Percentiles rank a stretch among this genome's conserved stretches.
Evolutionary conservation across 2,113 vertebrate genomes (phyloP).

Genomic region (Dascyllus trimaculatus): DNA sequence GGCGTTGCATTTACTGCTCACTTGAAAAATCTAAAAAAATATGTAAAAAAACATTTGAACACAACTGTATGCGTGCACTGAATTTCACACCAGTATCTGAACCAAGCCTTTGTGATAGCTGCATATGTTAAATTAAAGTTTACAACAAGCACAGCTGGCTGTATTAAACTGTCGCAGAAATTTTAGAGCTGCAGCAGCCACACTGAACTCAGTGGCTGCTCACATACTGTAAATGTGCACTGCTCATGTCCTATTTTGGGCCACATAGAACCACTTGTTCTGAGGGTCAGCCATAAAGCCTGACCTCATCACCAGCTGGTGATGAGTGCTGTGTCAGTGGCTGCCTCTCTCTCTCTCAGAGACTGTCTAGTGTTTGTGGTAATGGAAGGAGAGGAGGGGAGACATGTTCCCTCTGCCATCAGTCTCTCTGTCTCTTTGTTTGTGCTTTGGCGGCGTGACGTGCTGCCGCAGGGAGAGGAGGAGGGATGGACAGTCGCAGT

Average conservation of each 20-base stretch:
- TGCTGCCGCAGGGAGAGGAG: slow-evolving; percentile 33
- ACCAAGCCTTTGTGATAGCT: neutral
- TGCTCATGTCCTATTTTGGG: slow-evolving; percentile 44
- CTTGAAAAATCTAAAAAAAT: neutral
- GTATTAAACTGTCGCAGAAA: neutral
- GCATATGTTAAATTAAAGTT: neutral
- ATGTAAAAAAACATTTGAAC: neutral
- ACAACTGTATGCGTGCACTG: neutral
- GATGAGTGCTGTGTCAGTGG: slow-evolving; percentile 51
- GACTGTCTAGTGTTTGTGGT: slow-evolving; percentile 57
- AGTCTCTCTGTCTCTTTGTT: slow-evolving; percentile 56
- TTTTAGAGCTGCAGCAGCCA: slow-evolving; percentile 1
- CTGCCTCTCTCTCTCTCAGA: slow-evolving; percentile 39
- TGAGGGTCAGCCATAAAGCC: slow-evolving; percentile 66
- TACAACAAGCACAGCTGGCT: neutral
- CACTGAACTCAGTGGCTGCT: slow-evolving; percentile 36
- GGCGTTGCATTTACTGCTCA: neutral
- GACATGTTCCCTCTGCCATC: slow-evolving; percentile 46
- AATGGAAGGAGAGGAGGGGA: slow-evolving; percentile 52
- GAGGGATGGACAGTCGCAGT: slow-evolving; percentile 48
- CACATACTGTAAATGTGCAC: slow-evolving; percentile 36
- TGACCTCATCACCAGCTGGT: slow-evolving; percentile 73
- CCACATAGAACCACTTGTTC: slow-evolving; percentile 64
- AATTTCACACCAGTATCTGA: neutral
- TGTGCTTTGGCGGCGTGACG: slow-evolving; percentile 56